Conservation (phyloP, 2,113 vertebrate genomes). For the Gobiocypris rarus region DNA sequence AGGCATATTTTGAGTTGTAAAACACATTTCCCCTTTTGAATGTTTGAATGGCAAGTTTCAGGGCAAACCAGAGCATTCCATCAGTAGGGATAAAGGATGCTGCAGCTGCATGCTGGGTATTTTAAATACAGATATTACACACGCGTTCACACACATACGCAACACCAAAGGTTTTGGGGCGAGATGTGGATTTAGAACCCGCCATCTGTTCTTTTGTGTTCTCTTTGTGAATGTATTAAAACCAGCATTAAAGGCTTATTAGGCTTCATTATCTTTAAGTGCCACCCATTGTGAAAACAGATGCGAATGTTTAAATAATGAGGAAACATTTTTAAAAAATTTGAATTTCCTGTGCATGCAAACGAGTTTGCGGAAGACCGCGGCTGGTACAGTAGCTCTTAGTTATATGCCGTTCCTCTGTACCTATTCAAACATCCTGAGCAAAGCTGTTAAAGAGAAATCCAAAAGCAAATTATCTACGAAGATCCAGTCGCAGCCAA, state of each 20-base stretch:
- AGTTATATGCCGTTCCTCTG: constrained; percentile 9
- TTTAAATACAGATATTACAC: constrained; percentile 22
- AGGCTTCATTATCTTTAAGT: constrained; percentile 72
- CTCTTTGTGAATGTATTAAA: constrained; percentile 59
- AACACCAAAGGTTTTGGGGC: constrained; percentile 28
- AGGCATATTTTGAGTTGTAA: not conserved
- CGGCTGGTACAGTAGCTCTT: constrained; percentile 1
- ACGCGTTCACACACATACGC: not conserved
- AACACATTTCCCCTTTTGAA: constrained; percentile 17
- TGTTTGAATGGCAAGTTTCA: not conserved
- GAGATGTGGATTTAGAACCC: constrained; percentile 57
- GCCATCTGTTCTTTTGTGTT: constrained; percentile 73
- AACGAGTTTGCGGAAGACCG: constrained; percentile 6
- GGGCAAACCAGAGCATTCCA: constrained; percentile 16
- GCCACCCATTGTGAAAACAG: constrained; percentile 75
- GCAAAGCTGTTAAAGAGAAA: not conserved
- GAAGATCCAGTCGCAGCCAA: not conserved
- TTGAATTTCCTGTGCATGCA: constrained; percentile 5
- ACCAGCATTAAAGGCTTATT: constrained; percentile 74
- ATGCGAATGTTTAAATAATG: constrained; percentile 66
- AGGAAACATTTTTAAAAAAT: constrained; percentile 8
- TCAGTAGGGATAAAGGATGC: not conserved
- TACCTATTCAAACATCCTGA: constrained; percentile 11
- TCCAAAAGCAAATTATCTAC: constrained; percentile 21
- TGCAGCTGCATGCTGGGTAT: constrained; percentile 23